Evolutionary conservation across 2,888 invertebrate species (phyloP), one percentile per base, ranked within the genome.

Genomic region (Trichopoda pennipes): DNA sequence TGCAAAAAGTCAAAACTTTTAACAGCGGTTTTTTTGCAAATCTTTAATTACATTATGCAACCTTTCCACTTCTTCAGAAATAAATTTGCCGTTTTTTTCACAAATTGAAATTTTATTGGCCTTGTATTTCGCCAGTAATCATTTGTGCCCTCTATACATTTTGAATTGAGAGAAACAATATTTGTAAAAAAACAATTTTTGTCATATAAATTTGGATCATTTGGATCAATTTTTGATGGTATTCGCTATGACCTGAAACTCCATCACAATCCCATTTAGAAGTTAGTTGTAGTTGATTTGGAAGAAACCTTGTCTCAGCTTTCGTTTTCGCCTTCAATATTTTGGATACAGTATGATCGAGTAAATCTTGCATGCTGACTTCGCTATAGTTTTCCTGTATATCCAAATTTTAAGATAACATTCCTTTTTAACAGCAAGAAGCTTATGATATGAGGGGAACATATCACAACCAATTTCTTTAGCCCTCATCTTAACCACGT

Each of bases 111-210:
- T 55, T 55, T 32, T 32, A 32, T 32, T n/a, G n/a, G n/a, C n/a
- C n/a, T 60, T 42, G 42, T 60, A 19, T 60, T 60, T 60, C 60
- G 38, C 60, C 60, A 60, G 42, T 60, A 60, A 60, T 60, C 42
- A 19, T 60, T 60, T 60, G 42, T 60, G 42, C 19, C 42, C 42
- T 60, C 60, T 17, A 60, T 60, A 60, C 60, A 60, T 42, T 60
- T 60, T 42, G 42, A 60, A 60, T 60, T 60, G 60, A 60, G 60
- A 42, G 60, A 42, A 60, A 42, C 60, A 60, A 60, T 60, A 60
- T 32, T 56, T 56, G 53, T 53, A 23, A 53, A 21, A 28, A 53
- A 53, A 53, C 23, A 23, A 53, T 53, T 53, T 53, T 53, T 53
- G 53, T 53, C 53, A 23, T 68, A 42, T 42, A 47, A 55, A 55